phyloP scores from a whole-genome alignment of 2,797 vertebrate species.

The Squalus acanthias region DNA sequence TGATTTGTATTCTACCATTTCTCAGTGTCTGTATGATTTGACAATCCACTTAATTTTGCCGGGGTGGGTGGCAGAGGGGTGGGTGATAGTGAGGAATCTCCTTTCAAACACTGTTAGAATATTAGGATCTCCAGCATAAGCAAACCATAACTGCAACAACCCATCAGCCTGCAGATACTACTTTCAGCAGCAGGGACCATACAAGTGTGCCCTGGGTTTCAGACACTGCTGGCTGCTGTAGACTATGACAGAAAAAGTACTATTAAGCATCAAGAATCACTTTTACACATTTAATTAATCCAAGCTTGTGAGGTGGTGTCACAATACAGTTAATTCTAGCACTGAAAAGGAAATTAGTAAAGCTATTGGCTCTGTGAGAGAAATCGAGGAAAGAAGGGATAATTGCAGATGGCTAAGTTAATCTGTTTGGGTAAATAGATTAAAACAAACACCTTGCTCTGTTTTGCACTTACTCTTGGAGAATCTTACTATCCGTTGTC shows the following conservation, averaged over 20 bases:
- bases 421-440: background rate
- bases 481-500: slow-evolving; percentile 74
- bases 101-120: background rate
- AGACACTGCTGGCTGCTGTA: background rate
- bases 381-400: background rate
- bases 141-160: background rate
- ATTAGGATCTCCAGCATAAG: background rate
- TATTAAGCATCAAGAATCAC: background rate
- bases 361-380: background rate
- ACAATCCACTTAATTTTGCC: background rate
- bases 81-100: background rate
- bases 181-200: background rate
- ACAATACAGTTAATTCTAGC: background rate
- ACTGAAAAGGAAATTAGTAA: background rate
- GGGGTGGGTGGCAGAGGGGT: too few relatives aligned
- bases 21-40: background rate
- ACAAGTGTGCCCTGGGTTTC: background rate
- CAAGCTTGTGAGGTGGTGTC: background rate
- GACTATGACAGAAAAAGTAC: background rate
- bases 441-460: background rate
- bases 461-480: slow-evolving; percentile 70
- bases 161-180: background rate
- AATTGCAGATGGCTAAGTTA: background rate
- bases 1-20: background rate
- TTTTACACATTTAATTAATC: background rate